Evolutionary conservation across 2,888 invertebrate genomes (phyloP).

Genomic region (Anodontia alba): DNA sequence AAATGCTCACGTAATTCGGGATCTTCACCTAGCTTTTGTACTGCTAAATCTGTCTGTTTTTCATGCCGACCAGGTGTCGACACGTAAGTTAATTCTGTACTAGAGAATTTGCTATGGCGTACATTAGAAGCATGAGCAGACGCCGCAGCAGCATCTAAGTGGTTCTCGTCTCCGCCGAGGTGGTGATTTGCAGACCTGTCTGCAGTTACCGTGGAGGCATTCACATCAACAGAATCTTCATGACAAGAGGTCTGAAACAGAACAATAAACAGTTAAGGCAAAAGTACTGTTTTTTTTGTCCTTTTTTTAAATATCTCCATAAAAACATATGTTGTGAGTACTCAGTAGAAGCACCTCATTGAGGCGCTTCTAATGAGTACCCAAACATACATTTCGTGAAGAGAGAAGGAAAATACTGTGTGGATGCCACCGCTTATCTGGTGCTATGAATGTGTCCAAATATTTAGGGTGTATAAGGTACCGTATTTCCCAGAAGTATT

Average conservation of each 20-base stretch:
- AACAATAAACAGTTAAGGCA: not conserved
- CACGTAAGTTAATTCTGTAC: slow-evolving; percentile 4
- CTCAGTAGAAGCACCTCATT: too few relatives aligned
- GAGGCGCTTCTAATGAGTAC: not conserved
- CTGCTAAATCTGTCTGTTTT: not conserved
- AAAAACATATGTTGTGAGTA: not conserved
- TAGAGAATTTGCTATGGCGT: slow-evolving; percentile 6
- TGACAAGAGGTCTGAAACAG: slow-evolving; percentile 73
- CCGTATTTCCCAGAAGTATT: too few relatives aligned
- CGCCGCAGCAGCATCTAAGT: slow-evolving; percentile 6
- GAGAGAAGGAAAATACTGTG: too few relatives aligned
- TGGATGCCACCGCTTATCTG: too few relatives aligned
- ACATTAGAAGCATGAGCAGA: slow-evolving; percentile 9
- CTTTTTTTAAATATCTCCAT: too few relatives aligned
- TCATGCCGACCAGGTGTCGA: not conserved
- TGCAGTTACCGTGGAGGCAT: slow-evolving; percentile 60
- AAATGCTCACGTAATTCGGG: slow-evolving; percentile 49
- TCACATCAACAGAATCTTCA: slow-evolving; percentile 64
- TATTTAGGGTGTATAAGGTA: too few relatives aligned
- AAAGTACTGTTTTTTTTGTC: too few relatives aligned
- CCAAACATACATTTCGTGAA: too few relatives aligned
- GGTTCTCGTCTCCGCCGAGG: not conserved
- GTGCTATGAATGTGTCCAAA: too few relatives aligned
- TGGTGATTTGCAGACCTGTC: slow-evolving; percentile 60
- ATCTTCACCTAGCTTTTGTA: slow-evolving; percentile 26